A percentile compares a stretch with the other conserved stretches of the same genome.
Evolutionary conservation across 2,888 invertebrate genomes (phyloP).

Genomic region (Chloroclysta siterata): DNA sequence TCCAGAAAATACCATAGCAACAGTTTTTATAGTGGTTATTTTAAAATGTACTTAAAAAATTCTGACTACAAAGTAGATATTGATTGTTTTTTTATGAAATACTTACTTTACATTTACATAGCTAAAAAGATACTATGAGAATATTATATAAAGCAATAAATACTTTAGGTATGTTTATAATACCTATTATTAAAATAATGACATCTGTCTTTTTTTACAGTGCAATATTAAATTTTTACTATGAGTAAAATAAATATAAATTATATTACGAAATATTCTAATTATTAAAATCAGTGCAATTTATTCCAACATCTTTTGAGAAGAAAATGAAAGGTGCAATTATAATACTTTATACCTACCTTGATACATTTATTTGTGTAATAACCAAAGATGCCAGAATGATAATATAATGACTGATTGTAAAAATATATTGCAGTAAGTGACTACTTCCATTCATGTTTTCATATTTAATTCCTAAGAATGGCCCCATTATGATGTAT

Average conservation of each 20-base stretch:
- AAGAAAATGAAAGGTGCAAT: conserved; percentile 47
- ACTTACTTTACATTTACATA: conserved; percentile 20
- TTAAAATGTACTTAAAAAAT: conserved; percentile 6
- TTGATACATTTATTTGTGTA: conserved; percentile 39
- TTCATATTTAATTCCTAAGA: conserved; percentile 50
- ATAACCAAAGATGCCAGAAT: conserved; percentile 77
- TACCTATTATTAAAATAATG: conserved; percentile 31
- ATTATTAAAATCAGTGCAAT: conserved; percentile 72
- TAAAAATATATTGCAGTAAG: conserved; percentile 57
- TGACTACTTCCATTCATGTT: conserved; percentile 60
- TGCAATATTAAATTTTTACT: conserved; percentile 82
- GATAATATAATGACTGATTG: conserved; percentile 58
- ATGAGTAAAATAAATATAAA: conserved; percentile 72
- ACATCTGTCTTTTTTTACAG: conserved; percentile 56
- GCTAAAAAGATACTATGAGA: conserved; percentile 34
- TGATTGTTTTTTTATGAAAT: conserved; percentile 22
- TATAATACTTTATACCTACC: conserved; percentile 37
- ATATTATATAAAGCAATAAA: conserved; percentile 37
- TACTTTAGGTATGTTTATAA: conserved; percentile 31
- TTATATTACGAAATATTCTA: conserved; percentile 55
- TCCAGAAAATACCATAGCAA: conserved; percentile 34
- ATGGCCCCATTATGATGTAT: conserved; percentile 58
- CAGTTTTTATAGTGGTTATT: conserved; percentile 30
- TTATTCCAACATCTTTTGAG: conserved; percentile 57
- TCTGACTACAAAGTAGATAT: conserved; percentile 22